phyloP scores from a whole-genome alignment of 2,113 vertebrate genomes.

The Willisornis vidua region DNA sequence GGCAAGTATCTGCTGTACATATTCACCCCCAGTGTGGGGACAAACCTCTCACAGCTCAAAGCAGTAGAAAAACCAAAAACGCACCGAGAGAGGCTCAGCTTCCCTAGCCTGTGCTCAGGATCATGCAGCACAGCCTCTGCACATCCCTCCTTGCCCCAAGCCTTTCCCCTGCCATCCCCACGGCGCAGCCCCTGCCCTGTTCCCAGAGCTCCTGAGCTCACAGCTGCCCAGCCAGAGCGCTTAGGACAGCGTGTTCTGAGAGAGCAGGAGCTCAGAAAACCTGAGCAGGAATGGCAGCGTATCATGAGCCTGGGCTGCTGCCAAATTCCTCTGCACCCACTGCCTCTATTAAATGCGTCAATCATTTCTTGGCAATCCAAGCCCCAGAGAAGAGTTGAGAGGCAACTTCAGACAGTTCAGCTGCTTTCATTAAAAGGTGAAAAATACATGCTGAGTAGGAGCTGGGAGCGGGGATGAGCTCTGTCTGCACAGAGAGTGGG shows the following conservation, averaged over 20 bases:
- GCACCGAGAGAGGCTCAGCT: neutral
- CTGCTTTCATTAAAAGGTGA: slow-evolving; percentile 39
- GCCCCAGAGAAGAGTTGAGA: slow-evolving; percentile 26
- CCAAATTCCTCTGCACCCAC: slow-evolving; percentile 75
- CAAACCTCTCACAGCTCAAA: neutral
- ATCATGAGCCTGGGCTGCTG: slow-evolving; percentile 42
- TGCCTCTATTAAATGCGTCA: slow-evolving; percentile 62
- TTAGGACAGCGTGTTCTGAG: neutral
- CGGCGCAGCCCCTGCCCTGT: neutral
- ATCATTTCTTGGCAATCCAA: slow-evolving; percentile 64
- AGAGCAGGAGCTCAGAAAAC: neutral
- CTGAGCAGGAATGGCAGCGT: slow-evolving; percentile 1
- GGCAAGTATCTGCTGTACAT: fast-evolving
- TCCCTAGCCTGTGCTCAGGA: neutral
- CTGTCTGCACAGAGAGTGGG: neutral
- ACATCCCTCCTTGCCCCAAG: neutral
- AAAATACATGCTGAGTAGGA: neutral
- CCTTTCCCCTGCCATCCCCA: neutral
- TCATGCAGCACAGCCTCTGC: fast-evolving
- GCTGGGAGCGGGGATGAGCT: neutral
- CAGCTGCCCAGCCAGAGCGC: neutral
- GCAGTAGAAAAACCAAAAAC: neutral
- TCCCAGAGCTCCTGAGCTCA: neutral
- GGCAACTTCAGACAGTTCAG: slow-evolving; percentile 34
- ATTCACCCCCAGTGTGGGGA: neutral